These are phyloP conservation scores for Argya squamiceps DNA, from an alignment of 2,797 vertebrate genomes.

Conservation along the genomic window DNA sequence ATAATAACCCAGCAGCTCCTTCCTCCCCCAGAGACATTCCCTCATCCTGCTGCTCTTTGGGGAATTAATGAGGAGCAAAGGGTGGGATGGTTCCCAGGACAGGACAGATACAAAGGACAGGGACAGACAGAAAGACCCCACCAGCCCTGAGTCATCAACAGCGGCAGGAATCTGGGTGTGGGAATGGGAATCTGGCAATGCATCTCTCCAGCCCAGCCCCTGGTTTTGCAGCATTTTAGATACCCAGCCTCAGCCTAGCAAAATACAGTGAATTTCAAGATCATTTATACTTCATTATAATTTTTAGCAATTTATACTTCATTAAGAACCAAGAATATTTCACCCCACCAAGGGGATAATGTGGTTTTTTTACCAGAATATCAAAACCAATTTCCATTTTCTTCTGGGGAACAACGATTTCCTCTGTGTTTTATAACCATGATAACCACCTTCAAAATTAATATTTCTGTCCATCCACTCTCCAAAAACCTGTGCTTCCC, in stretches of 20 bases:
- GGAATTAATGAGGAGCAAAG: neutral
- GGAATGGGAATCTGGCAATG: neutral
- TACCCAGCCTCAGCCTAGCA: neutral
- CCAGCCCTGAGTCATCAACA: neutral
- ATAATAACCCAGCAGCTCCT: neutral
- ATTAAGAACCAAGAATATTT: neutral
- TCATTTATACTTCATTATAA: no score
- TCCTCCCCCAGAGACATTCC: neutral
- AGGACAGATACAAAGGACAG: neutral
- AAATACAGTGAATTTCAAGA: neutral
- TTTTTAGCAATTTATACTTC: neutral
- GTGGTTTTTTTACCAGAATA: neutral
- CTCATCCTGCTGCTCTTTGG: neutral
- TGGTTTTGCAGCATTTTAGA: neutral
- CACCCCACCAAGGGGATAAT: neutral
- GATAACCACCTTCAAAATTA: neutral
- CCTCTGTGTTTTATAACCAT: rapidly evolving
- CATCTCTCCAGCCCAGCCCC: neutral
- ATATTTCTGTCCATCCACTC: neutral
- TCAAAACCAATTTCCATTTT: neutral
- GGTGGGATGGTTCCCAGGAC: neutral
- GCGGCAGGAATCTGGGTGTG: neutral
- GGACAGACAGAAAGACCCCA: neutral
- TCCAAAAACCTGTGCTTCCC: neutral
- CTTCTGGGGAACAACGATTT: neutral